phyloP scores from a whole-genome alignment of 2,888 invertebrate species.

The Balanococcus diminutus region DNA sequence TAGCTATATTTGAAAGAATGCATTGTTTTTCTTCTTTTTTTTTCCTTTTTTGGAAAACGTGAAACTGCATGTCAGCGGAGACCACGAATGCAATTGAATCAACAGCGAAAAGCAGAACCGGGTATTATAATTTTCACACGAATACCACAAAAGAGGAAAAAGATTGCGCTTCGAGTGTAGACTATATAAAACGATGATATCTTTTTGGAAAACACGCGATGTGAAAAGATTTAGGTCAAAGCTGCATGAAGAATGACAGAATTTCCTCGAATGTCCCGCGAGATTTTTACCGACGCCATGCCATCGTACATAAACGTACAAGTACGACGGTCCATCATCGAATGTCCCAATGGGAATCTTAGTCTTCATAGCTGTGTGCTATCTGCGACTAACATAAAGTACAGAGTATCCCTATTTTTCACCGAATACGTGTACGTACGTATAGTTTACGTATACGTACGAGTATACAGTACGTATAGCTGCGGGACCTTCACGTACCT shows the following conservation, averaged over 20 bases:
- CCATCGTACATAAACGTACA: conserved; percentile 40
- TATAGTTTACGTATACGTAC: not conserved
- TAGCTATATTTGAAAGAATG: too few species aligned
- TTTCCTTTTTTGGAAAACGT: too few species aligned
- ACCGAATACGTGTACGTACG: not conserved
- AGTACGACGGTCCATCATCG: conserved; percentile 50
- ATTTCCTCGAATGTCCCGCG: conserved; percentile 48
- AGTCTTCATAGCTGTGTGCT: conserved; percentile 48
- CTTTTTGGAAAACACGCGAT: conserved; percentile 26
- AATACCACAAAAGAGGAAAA: not conserved
- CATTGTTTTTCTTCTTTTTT: too few species aligned
- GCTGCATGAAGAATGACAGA: conserved; percentile 54
- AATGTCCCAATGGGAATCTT: conserved; percentile 47
- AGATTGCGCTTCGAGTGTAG: not conserved
- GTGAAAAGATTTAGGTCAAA: conserved; percentile 53
- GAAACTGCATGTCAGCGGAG: not conserved
- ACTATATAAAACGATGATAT: conserved; percentile 11
- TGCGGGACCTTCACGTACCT: conserved; percentile 53
- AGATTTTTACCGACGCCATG: conserved; percentile 49
- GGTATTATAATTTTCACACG: not conserved
- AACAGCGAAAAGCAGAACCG: not conserved
- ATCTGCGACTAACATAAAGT: conserved; percentile 47
- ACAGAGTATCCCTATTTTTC: conserved; percentile 39
- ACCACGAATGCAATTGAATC: not conserved
- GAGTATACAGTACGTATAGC: not conserved